Conservation (phyloP, 2,888 invertebrate species). For the Julus scanicus region DNA sequence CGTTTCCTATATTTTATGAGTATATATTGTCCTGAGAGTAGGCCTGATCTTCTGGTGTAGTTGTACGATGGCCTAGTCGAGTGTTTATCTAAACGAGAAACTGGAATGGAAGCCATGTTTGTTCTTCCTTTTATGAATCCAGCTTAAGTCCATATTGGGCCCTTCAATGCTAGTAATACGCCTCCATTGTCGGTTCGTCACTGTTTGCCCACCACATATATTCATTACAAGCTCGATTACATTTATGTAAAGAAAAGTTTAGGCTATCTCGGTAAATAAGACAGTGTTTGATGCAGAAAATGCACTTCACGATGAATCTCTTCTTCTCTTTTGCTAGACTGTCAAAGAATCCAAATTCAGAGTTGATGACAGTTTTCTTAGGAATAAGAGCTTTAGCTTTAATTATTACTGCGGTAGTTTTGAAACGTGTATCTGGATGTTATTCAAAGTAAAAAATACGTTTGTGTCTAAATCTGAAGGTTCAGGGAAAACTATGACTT, state of each 20-base stretch:
- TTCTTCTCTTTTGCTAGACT: neutral
- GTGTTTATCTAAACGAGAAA: constrained; percentile 24
- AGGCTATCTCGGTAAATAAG: neutral
- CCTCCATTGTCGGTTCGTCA: neutral
- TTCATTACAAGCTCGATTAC: constrained; percentile 45
- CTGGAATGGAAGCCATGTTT: constrained; percentile 39
- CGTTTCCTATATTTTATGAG: no score
- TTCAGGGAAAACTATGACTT: neutral
- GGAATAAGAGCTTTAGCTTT: no score
- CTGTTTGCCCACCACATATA: constrained; percentile 37
- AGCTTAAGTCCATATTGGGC: neutral
- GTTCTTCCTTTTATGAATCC: constrained; percentile 13
- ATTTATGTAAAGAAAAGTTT: constrained; percentile 39
- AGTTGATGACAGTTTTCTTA: no score
- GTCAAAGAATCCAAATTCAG: no score
- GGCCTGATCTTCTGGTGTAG: neutral
- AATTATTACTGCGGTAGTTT: no score
- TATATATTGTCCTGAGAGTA: neutral
- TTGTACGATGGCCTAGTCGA: neutral
- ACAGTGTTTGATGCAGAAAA: neutral
- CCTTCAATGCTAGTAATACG: neutral
- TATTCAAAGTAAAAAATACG: no score
- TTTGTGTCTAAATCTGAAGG: neutral
- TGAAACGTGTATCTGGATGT: no score
- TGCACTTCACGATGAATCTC: neutral